These are phyloP conservation scores for Chirona hameri DNA, from an alignment of 2,888 invertebrate genomes.

Conservation along the genomic window DNA sequence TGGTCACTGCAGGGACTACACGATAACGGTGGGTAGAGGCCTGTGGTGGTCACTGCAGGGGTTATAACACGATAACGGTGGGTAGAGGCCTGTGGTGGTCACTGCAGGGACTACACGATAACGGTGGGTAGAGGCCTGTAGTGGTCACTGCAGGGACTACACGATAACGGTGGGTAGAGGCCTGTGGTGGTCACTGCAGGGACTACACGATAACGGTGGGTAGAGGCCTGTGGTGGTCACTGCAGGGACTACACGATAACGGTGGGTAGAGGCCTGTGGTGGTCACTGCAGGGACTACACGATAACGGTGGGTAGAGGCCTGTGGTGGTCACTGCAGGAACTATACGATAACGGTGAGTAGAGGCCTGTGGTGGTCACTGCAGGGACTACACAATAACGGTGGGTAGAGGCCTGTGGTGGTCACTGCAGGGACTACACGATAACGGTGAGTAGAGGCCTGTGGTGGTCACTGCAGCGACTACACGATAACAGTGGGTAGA, in stretches of 20 bases:
- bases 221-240: conserved; percentile 24
- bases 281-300: conserved; percentile 78
- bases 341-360: too few species aligned
- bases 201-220: conserved; percentile 82
- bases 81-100: conserved; percentile 55
- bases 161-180: too few species aligned
- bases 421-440: background rate
- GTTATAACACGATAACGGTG: too few species aligned
- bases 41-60: background rate
- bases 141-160: background rate
- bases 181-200: conserved; percentile 76
- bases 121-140: conserved; percentile 64
- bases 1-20: conserved; percentile 80
- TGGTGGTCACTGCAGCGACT: conserved; percentile 76
- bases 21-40: conserved; percentile 73
- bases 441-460: too few species aligned
- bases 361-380: conserved; percentile 63
- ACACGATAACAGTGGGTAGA: conserved; percentile 77
- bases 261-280: too few species aligned
- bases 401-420: conserved; percentile 48
- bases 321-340: background rate
- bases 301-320: conserved; percentile 75
- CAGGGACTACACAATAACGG: conserved; percentile 86
- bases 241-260: too few species aligned
- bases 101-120: conserved; percentile 78